Evolutionary conservation across 2,888 invertebrate genomes (phyloP).

Genomic region (Cantharis lateralis): DNA sequence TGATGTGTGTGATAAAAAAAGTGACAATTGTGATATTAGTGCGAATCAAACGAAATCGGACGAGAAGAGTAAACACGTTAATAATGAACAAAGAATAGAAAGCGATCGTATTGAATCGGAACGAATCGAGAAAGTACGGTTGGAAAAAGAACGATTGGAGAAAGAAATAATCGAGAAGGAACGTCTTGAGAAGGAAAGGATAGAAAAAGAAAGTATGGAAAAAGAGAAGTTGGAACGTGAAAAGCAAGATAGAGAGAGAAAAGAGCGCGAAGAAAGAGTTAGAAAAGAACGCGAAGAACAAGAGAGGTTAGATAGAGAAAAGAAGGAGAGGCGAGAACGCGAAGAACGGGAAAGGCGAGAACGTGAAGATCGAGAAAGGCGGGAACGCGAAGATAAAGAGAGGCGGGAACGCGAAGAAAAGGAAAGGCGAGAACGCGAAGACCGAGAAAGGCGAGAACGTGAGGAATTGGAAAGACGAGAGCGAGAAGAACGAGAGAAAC

Average conservation of each 20-base stretch:
- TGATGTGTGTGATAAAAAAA: slow-evolving; percentile 46
- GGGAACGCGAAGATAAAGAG: slow-evolving; percentile 45
- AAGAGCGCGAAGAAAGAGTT: slow-evolving; percentile 51
- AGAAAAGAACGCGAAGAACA: slow-evolving; percentile 45
- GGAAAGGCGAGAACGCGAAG: slow-evolving; percentile 50
- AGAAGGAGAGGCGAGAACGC: slow-evolving; percentile 29
- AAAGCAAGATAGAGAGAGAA: slow-evolving; percentile 51
- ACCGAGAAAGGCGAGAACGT: slow-evolving; percentile 52
- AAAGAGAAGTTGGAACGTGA: slow-evolving; percentile 56
- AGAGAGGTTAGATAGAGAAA: slow-evolving; percentile 34
- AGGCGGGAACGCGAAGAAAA: slow-evolving; percentile 32
- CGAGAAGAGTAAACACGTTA: slow-evolving; percentile 40
- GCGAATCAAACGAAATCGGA: slow-evolving; percentile 39
- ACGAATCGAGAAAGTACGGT: slow-evolving; percentile 52
- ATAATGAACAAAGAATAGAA: slow-evolving; percentile 44
- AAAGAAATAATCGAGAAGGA: slow-evolving; percentile 54
- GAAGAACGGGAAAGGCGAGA: slow-evolving; percentile 52
- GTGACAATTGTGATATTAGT: slow-evolving; percentile 45
- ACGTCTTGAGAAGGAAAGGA: slow-evolving; percentile 56
- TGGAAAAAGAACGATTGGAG: slow-evolving; percentile 55
- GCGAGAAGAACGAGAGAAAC: slow-evolving; percentile 57
- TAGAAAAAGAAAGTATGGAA: slow-evolving; percentile 54
- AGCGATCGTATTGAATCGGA: slow-evolving; percentile 52
- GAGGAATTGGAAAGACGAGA: slow-evolving; percentile 58
- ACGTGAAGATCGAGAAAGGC: slow-evolving; percentile 54